A percentile compares a stretch with the other conserved stretches of the same genome.
These are phyloP conservation scores for Corythornis madagascariensis DNA, from an alignment of 2,113 vertebrate species.

Conservation along the genomic window DNA sequence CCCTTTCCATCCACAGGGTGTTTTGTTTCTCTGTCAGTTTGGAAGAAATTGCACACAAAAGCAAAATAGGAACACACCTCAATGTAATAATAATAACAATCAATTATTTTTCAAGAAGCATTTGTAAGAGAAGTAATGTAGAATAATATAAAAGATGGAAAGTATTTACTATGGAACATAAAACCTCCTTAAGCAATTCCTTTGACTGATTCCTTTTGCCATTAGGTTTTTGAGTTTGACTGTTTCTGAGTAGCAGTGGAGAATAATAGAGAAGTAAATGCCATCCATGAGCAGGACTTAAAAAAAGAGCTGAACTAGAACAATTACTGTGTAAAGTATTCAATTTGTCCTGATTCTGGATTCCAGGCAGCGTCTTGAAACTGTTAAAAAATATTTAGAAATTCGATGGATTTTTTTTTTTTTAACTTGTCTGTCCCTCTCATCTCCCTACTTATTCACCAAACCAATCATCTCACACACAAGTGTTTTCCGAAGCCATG, in stretches of 20 bases:
- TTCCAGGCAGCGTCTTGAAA: neutral
- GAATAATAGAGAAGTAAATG: neutral
- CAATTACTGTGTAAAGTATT: neutral
- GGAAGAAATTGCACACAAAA: neutral
- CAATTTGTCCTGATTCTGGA: neutral
- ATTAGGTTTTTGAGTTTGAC: neutral
- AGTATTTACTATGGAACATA: neutral
- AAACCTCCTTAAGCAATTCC: neutral
- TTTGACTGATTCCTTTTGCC: neutral
- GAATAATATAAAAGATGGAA: neutral
- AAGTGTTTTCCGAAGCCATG: neutral
- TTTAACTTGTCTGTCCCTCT: neutral
- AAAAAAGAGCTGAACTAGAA: neutral
- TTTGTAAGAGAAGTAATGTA: neutral
- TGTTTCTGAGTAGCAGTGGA: neutral
- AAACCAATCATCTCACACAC: neutral
- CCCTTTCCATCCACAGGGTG: neutral
- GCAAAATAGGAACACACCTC: neutral
- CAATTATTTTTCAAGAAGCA: neutral
- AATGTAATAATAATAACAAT: neutral
- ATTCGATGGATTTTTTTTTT: neutral
- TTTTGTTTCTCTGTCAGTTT: neutral
- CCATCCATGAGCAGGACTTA: neutral
- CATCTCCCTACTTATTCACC: neutral
- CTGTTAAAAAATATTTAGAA: neutral